Base-by-base conservation (phyloP, 2,113 vertebrate species). In the Mystacornis crossleyi region DNA sequence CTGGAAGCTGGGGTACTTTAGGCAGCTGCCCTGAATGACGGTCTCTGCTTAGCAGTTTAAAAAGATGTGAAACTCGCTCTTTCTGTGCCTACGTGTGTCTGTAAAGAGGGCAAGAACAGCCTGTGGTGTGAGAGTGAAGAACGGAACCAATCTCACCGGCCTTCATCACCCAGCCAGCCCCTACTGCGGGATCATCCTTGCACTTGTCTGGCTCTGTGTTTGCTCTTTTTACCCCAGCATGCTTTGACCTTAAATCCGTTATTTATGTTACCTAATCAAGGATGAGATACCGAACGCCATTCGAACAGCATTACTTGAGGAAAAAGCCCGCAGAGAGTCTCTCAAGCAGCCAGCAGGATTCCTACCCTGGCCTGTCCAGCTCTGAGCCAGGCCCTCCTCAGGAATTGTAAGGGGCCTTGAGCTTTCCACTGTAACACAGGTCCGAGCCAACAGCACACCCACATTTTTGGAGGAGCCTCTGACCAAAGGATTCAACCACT, bases 11-110 rank as follows among this genome's bases (percentile, higher is more conserved):
- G 82, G 70, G 40, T 72, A 31, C 84, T 94, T 90, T 28, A 73
- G 74, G 83, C 53, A 93, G 89, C 86, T 94, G 91, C 43, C 91
- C 95, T 53, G 40, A 85, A 81, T 61, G 45, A 48, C 45, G 54
- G 12, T 10, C 50, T 73, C 61, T 71, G 81, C 64, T 65, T 58
- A 81, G 9, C 48, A 31, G 25, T 34, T 9, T 18, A 64, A 79
- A 96, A 57, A 69, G 45, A 40, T 43, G 53, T 43, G 54, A 50
- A 93, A 85, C 28, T 79, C 2, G 0, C 43, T 65, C 38, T 78
- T 86, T 43, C 69, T 55, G 69, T 55, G 61, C 65, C 89, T 87
- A 36, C 53, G 2, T 17, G 21, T 8, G 40, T 54, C 58, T 77
- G 42, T 77, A 64, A 91, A 73, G 74, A 85, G 66, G 87, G 40